Percentiles rank a stretch among this genome's conserved stretches.
Evolutionary conservation across 2,113 vertebrate species (phyloP).

Genomic region (Notothenia coriiceps): DNA sequence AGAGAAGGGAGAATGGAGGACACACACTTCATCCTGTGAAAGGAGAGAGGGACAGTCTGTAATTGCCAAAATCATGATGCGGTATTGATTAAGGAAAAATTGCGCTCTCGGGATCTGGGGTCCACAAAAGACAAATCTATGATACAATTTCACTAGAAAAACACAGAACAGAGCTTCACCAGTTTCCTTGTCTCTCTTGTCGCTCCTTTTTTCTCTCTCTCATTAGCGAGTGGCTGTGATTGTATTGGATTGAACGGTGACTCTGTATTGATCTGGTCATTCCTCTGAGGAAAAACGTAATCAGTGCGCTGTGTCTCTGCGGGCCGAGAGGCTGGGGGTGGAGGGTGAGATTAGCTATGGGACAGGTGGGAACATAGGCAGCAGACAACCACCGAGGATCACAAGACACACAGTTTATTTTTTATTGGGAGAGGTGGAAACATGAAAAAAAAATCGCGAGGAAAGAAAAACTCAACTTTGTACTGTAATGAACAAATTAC

Average conservation of each 20-base stretch:
- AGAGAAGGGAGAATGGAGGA: slow-evolving; percentile 35
- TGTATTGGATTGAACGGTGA: slow-evolving; percentile 93
- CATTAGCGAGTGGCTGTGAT: slow-evolving; percentile 96
- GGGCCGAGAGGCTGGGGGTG: slow-evolving; percentile 76
- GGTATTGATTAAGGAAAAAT: slow-evolving; percentile 56
- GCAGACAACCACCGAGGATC: slow-evolving; percentile 6
- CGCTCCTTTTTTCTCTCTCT: slow-evolving; percentile 73
- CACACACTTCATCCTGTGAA: slow-evolving; percentile 27
- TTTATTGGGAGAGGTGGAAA: neutral
- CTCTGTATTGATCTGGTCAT: slow-evolving; percentile 94
- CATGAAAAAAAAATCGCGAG: neutral
- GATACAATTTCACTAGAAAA: slow-evolving; percentile 46
- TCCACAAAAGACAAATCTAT: slow-evolving; percentile 64
- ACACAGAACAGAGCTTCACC: slow-evolving; percentile 26
- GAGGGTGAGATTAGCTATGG: slow-evolving; percentile 80
- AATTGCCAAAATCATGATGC: slow-evolving; percentile 44
- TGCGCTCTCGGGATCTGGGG: slow-evolving; percentile 3
- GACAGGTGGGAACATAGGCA: slow-evolving; percentile 52
- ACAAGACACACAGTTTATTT: slow-evolving; percentile 1
- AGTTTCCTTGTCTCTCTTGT: slow-evolving; percentile 63
- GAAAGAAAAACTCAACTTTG: neutral
- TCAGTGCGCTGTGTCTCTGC: slow-evolving; percentile 90
- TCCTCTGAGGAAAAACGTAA: slow-evolving; percentile 89
- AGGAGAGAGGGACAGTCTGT: slow-evolving; percentile 17
- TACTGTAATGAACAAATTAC: neutral